Percentiles rank a stretch among this genome's conserved stretches.
Conservation (phyloP, 1,140 invertebrate species). For the Caerostris extrusa region DNA sequence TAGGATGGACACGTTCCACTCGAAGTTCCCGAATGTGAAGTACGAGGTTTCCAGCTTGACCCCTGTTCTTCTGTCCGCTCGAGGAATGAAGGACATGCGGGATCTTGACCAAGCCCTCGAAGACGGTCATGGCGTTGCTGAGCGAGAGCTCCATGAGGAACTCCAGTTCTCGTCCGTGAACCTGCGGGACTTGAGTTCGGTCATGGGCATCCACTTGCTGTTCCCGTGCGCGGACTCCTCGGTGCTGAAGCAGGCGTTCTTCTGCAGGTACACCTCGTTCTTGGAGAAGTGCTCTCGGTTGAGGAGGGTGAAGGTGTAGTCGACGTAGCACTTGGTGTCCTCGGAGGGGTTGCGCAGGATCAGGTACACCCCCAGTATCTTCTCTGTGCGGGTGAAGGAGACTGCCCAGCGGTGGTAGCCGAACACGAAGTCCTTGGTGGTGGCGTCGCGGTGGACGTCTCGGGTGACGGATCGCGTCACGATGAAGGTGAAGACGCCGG, state of each 20-base stretch:
- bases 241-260: slow-evolving; percentile 85
- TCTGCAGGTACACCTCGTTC: slow-evolving; percentile 91
- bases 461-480: slow-evolving; percentile 90
- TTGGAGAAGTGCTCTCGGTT: slow-evolving; percentile 93
- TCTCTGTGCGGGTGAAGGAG: slow-evolving; percentile 88
- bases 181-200: slow-evolving; percentile 87
- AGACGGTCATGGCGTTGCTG: slow-evolving; percentile 89
- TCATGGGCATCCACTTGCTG: slow-evolving; percentile 90
- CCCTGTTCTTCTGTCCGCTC: slow-evolving; percentile 65
- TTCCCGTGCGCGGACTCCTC: slow-evolving; percentile 85
- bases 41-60: slow-evolving; percentile 86
- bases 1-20: slow-evolving; percentile 88
- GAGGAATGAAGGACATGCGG: slow-evolving; percentile 81
- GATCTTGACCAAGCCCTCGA: slow-evolving; percentile 87
- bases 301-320: slow-evolving; percentile 92
- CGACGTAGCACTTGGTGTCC: slow-evolving; percentile 86
- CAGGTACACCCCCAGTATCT: slow-evolving; percentile 90
- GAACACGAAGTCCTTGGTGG: slow-evolving; percentile 91
- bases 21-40: slow-evolving; percentile 90
- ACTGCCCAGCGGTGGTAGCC: slow-evolving; percentile 94
- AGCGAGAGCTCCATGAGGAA: slow-evolving; percentile 91
- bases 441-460: slow-evolving; percentile 90
- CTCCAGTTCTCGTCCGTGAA: slow-evolving; percentile 93
- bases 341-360: slow-evolving; percentile 85
- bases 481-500: slow-evolving; percentile 88